Percentiles rank a stretch among this genome's conserved stretches.
These are phyloP conservation scores for Drosophila imparisetae DNA, from an alignment of 2,888 invertebrate species.

Conservation along the genomic window DNA sequence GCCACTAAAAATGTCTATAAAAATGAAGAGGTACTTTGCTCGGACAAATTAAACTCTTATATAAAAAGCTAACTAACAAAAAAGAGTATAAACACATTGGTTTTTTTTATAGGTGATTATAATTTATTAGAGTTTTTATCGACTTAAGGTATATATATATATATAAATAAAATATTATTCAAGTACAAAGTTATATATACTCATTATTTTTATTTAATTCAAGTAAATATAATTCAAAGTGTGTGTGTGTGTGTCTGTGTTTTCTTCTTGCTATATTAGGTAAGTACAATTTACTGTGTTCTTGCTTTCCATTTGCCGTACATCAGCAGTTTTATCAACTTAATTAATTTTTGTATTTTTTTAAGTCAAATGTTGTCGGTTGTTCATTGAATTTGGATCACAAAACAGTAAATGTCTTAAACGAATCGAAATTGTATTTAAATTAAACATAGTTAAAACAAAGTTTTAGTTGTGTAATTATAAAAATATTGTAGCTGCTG, in stretches of 20 bases:
- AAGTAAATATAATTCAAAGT: conserved; percentile 81
- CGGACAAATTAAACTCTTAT: neutral
- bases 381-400: conserved; percentile 60
- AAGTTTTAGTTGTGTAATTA: conserved; percentile 60
- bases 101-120: conserved; percentile 78
- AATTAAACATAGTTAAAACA: conserved; percentile 71
- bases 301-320: conserved; percentile 56
- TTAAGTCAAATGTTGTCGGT: conserved; percentile 25
- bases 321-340: conserved; percentile 52
- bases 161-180: conserved; percentile 84
- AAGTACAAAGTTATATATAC: conserved; percentile 84
- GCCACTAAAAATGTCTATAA: neutral
- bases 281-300: conserved; percentile 81
- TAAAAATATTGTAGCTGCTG: conserved; percentile 71
- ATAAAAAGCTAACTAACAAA: too few relatives aligned
- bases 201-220: conserved; percentile 82
- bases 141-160: conserved; percentile 81
- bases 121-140: conserved; percentile 83
- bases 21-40: neutral
- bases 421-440: conserved; percentile 63
- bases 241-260: conserved; percentile 49
- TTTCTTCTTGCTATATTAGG: conserved; percentile 50
- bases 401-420: conserved; percentile 81
- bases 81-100: neutral
- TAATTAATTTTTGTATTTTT: conserved; percentile 13